Evolutionary conservation across 2,888 invertebrate species (phyloP).

Genomic region (Cantharis nigra): DNA sequence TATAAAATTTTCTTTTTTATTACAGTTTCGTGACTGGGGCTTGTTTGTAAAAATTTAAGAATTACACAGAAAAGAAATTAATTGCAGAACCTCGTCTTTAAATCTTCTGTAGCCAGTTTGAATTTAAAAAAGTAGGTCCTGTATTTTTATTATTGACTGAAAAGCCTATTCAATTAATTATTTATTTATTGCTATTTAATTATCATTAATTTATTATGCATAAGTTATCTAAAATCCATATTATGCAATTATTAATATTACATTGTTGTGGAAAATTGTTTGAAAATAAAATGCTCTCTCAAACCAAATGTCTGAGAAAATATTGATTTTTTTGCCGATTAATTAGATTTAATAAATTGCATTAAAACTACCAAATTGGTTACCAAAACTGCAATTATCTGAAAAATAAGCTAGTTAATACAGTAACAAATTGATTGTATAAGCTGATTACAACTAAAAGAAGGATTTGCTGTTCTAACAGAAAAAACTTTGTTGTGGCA

Average conservation of each 20-base stretch:
- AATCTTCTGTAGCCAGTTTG: background rate
- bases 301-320: background rate
- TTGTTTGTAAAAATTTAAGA: background rate
- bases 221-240: background rate
- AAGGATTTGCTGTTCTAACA: too few species aligned
- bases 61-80: background rate
- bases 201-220: background rate
- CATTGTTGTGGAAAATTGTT: background rate
- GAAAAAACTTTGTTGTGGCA: too few species aligned
- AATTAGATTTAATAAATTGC: background rate
- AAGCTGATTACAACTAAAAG: too few species aligned
- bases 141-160: background rate
- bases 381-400: background rate
- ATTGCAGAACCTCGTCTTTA: background rate
- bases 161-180: background rate
- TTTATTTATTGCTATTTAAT: background rate
- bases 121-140: background rate
- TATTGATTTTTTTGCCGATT: background rate
- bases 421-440: too few species aligned
- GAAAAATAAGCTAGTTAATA: background rate
- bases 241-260: too few species aligned
- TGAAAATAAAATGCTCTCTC: background rate
- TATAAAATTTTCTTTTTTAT: background rate
- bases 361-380: background rate
- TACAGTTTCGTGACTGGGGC: background rate